Base-by-base conservation (phyloP, 2,113 vertebrate species). In the Silurus asotus region DNA sequence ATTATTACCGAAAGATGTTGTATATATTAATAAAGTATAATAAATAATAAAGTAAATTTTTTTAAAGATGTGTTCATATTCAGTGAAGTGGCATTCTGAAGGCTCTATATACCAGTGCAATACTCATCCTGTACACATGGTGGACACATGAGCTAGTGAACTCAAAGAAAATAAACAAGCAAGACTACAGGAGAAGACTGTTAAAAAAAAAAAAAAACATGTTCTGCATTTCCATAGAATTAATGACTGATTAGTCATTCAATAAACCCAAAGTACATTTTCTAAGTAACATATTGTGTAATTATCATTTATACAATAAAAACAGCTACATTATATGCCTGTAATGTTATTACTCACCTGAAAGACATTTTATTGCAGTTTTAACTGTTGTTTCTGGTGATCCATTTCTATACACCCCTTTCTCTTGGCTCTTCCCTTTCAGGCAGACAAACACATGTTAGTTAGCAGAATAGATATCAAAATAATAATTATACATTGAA, bases 91-190 rank as follows among this genome's bases (percentile, higher is more conserved):
- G 1, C 2, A 7, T 75, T 53, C n/a, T 53, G 11, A 48, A 13
- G 23, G 14, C 23, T 55, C 37, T 28, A 53, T 10, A 8, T 55
- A n/a, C 49, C 49, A 55, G 20, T 69, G 81, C 8, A 82, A 37
- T 69, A 67, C 81, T 65, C 48, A 28, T 65, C 20, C 20, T 19
- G 13, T 25, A n/a, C 81, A 82, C 64, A 82, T 65, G 81, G 23
- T 69, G 81, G 62, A 25, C 19, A 28, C 62, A 53, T 55, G 15
- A 67, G 45, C 28, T 23, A 65, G 79, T 81, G 70, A 76, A 25
- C 23, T 25, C 23, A 6, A 2, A 13, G 14, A 23, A n/a, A 51
- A 23, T 14, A 5, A 75, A 7, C 6, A 55, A 76, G 10, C 23
- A n/a, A 55, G 4, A 51, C 51, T 74, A 23, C 20, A 74, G 70